phyloP scores from a whole-genome alignment of 1,140 invertebrate species.

The Drosophila nebulosa region DNA sequence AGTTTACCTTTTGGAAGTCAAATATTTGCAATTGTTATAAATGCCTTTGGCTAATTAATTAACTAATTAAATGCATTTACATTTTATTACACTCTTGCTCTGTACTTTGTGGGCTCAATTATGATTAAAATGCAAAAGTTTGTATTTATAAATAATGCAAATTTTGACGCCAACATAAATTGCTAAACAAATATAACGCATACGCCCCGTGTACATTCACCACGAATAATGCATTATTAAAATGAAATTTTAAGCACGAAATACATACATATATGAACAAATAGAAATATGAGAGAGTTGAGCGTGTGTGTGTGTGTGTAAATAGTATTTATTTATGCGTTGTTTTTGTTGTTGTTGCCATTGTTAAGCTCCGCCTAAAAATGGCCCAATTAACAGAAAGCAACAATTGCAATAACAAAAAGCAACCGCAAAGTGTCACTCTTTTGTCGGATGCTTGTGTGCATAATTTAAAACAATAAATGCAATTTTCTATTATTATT shows the following conservation, averaged over 20 bases:
- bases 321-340: background rate
- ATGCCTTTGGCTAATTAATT: constrained; percentile 51
- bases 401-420: background rate
- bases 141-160: constrained; percentile 52
- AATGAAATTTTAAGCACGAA: constrained; percentile 24
- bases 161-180: constrained; percentile 27
- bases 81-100: constrained; percentile 45
- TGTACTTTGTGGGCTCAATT: constrained; percentile 42
- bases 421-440: constrained; percentile 36
- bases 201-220: constrained; percentile 15
- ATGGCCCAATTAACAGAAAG: background rate
- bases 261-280: background rate
- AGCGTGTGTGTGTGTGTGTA: background rate
- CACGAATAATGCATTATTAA: constrained; percentile 19
- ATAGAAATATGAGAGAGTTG: background rate
- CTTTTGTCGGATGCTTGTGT: constrained; percentile 16
- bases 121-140: constrained; percentile 37
- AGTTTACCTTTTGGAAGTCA: background rate
- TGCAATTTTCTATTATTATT: constrained; percentile 47
- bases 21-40: constrained; percentile 12
- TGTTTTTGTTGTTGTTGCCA: constrained; percentile 9
- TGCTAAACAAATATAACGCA: constrained; percentile 42
- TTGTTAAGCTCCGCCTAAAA: background rate
- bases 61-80: constrained; percentile 67
- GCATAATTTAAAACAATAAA: constrained; percentile 59